Conservation (phyloP, 1,140 invertebrate species). For the Papilio helenus region DNA sequence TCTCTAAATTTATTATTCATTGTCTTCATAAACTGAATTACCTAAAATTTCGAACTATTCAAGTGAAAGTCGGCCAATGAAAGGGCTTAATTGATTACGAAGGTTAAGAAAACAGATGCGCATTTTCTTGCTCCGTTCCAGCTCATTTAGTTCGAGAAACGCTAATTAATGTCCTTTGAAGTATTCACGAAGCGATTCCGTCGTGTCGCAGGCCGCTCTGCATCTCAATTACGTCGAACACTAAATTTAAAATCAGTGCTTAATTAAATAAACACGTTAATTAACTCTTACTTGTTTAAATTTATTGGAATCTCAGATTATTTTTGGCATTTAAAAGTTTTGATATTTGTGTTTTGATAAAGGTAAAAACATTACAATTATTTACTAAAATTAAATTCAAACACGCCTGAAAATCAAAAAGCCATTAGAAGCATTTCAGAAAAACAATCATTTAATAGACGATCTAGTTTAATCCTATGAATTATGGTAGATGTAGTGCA, state of each 20-base stretch:
- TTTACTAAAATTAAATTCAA: not conserved
- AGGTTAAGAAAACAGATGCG: slow-evolving; percentile 39
- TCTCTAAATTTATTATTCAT: not conserved
- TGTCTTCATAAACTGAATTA: not conserved
- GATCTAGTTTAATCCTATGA: too few species aligned
- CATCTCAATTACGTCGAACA: slow-evolving; percentile 68
- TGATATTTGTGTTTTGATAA: too few species aligned
- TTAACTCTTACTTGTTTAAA: not conserved
- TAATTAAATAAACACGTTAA: slow-evolving; percentile 28
- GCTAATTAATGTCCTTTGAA: slow-evolving; percentile 73
- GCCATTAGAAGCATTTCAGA: too few species aligned
- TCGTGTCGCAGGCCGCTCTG: slow-evolving; percentile 51
- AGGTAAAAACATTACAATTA: too few species aligned
- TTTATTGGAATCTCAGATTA: not conserved
- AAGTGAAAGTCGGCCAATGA: slow-evolving; percentile 28
- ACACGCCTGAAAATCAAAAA: not conserved
- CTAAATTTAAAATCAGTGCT: slow-evolving; percentile 40
- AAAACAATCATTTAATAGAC: too few species aligned
- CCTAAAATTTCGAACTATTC: slow-evolving; percentile 7
- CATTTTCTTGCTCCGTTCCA: slow-evolving; percentile 52
- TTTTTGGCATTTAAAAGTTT: too few species aligned
- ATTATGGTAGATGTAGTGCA: too few species aligned
- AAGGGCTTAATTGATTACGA: slow-evolving; percentile 31
- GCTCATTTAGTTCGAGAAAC: slow-evolving; percentile 71
- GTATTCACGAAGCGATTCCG: slow-evolving; percentile 61